Percentiles rank a stretch among this genome's conserved stretches.
Evolutionary conservation across 2,113 vertebrate species (phyloP).

Genomic region (Ceyx melanurus): DNA sequence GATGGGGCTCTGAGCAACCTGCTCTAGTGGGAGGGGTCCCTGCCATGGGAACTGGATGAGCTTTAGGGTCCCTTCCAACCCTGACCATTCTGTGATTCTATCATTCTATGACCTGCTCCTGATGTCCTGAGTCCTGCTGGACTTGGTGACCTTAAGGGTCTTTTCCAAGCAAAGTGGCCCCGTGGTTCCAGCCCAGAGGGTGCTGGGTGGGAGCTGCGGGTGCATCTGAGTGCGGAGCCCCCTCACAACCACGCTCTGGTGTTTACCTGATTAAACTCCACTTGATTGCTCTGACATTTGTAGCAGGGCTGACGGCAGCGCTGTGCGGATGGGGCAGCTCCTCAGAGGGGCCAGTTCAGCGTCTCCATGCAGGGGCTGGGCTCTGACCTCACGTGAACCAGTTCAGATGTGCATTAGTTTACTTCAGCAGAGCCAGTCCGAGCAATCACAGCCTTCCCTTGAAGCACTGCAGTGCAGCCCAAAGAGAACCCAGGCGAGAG

Average conservation of each 20-base stretch:
- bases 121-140: too few relatives aligned
- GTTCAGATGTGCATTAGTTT: rapidly evolving
- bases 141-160: neutral
- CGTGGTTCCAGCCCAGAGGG: too few relatives aligned
- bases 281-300: neutral
- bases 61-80: too few relatives aligned
- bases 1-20: too few relatives aligned
- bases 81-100: too few relatives aligned
- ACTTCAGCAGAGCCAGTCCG: neutral
- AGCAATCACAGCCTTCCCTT: neutral
- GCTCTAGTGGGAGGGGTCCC: too few relatives aligned
- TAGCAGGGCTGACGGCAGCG: neutral
- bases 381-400: too few relatives aligned
- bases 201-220: neutral
- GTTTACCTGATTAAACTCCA: neutral
- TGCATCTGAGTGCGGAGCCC: neutral
- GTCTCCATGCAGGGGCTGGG: rapidly evolving
- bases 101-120: too few relatives aligned
- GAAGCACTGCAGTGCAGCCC: neutral
- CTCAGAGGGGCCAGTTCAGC: neutral
- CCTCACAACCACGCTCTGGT: rapidly evolving
- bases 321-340: rapidly evolving
- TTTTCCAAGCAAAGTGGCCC: neutral
- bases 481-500: neutral
- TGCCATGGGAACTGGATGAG: too few relatives aligned